phyloP scores from a whole-genome alignment of 2,113 vertebrate species.

The Sander lucioperca region DNA sequence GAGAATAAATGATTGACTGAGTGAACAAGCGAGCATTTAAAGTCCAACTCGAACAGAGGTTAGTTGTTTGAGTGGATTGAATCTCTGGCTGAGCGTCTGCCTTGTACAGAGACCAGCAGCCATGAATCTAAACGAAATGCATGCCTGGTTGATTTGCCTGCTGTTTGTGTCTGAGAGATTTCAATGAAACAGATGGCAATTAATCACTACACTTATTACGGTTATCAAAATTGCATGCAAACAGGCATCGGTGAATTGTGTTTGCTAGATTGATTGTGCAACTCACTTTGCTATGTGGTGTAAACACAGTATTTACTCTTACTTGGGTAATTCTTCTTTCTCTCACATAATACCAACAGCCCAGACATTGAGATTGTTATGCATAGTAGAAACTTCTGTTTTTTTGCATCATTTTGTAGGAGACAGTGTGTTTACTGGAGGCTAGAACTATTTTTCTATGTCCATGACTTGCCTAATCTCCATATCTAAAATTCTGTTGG shows the following conservation, averaged over 20 bases:
- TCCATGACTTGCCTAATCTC: neutral
- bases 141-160: conserved; percentile 7
- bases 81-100: too few relatives aligned
- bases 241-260: neutral
- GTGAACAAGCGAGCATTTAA: neutral
- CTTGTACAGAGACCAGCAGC: neutral
- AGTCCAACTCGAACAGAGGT: too few relatives aligned
- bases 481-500: conserved; percentile 14
- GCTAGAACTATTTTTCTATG: neutral
- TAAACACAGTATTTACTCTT: neutral
- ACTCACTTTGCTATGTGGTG: neutral
- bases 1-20: neutral
- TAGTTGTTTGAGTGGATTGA: neutral
- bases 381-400: neutral
- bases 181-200: conserved; percentile 13
- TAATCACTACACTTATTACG: conserved; percentile 23
- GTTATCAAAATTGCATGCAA: conserved; percentile 19
- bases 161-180: conserved; percentile 13
- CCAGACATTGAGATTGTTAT: neutral
- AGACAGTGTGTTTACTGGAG: conserved; percentile 5
- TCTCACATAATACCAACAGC: neutral
- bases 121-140: neutral
- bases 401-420: neutral
- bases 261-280: neutral
- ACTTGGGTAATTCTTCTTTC: conserved; percentile 7